Evolutionary conservation across 2,797 vertebrate species (phyloP).

Genomic region (Pangasius macronema): DNA sequence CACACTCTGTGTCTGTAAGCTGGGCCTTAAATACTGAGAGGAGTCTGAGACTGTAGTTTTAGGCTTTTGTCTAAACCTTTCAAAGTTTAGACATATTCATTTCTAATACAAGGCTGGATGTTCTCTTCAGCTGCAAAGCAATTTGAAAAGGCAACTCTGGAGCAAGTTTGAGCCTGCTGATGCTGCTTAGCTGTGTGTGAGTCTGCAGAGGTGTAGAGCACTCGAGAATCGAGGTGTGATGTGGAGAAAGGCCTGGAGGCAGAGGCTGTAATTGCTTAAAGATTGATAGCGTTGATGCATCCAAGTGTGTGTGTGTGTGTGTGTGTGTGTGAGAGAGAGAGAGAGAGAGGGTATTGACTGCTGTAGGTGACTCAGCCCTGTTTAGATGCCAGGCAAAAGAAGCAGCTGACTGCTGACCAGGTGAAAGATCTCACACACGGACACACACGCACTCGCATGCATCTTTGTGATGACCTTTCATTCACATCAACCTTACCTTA

Average conservation of each 20-base stretch:
- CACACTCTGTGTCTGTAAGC: conserved; percentile 14
- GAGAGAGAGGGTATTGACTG: conserved; percentile 28
- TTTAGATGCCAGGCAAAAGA: conserved; percentile 36
- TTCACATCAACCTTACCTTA: not conserved
- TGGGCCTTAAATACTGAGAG: not conserved
- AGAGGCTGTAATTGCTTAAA: conserved; percentile 39
- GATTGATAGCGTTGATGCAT: conserved; percentile 32
- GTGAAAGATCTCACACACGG: not conserved
- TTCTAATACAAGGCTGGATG: not conserved
- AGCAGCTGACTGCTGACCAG: conserved; percentile 31
- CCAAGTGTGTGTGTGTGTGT: conserved; percentile 19
- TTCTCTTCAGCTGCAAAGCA: conserved; percentile 7
- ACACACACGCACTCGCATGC: not conserved
- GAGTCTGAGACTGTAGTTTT: not conserved
- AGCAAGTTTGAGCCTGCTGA: conserved; percentile 4
- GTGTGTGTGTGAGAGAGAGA: conserved; percentile 8
- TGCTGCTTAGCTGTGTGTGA: conserved; percentile 10
- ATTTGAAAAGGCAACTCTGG: conserved; percentile 10
- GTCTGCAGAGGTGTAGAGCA: conserved; percentile 27
- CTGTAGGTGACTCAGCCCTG: conserved; percentile 45
- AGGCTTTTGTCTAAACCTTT: not conserved
- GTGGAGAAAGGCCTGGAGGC: conserved; percentile 39
- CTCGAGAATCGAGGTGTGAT: conserved; percentile 23
- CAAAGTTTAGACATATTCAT: not conserved
- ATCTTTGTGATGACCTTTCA: not conserved